These are phyloP conservation scores for Hemitrygon akajei DNA, from an alignment of 2,797 vertebrate species.

Conservation along the genomic window DNA sequence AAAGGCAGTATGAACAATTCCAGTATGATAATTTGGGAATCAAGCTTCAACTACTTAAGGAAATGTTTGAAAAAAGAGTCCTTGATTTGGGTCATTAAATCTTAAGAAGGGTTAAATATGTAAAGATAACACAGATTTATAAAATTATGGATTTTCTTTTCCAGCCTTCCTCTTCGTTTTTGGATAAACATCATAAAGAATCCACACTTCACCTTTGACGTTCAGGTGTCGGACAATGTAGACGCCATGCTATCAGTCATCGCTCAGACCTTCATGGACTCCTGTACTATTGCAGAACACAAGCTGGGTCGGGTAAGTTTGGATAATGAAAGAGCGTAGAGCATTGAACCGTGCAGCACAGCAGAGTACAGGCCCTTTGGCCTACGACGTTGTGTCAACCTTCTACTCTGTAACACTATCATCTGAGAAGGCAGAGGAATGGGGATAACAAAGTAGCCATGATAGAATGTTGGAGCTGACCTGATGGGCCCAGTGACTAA, in stretches of 20 bases:
- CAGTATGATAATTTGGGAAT: background rate
- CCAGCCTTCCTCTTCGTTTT: conserved; percentile 86
- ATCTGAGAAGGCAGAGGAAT: no score
- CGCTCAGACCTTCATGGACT: conserved; percentile 97
- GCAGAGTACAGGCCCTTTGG: no score
- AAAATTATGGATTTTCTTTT: background rate
- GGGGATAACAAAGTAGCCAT: no score
- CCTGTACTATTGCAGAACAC: conserved; percentile 92
- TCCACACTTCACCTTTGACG: conserved; percentile 93
- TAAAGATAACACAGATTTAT: background rate
- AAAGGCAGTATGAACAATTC: background rate
- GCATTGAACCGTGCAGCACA: no score
- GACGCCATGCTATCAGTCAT: conserved; percentile 92
- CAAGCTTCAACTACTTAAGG: background rate
- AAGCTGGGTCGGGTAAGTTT: conserved; percentile 85
- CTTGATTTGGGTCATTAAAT: background rate
- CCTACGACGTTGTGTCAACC: no score
- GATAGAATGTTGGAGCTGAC: no score
- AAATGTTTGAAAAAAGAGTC: background rate
- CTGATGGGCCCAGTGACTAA: no score
- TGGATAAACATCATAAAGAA: conserved; percentile 99
- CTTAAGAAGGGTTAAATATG: background rate
- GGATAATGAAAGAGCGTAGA: background rate
- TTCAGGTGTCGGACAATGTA: conserved; percentile 88
- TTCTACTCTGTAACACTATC: no score